Evolutionary conservation across 2,797 vertebrate genomes (phyloP).

Genomic region (Leptatherina wallacei): DNA sequence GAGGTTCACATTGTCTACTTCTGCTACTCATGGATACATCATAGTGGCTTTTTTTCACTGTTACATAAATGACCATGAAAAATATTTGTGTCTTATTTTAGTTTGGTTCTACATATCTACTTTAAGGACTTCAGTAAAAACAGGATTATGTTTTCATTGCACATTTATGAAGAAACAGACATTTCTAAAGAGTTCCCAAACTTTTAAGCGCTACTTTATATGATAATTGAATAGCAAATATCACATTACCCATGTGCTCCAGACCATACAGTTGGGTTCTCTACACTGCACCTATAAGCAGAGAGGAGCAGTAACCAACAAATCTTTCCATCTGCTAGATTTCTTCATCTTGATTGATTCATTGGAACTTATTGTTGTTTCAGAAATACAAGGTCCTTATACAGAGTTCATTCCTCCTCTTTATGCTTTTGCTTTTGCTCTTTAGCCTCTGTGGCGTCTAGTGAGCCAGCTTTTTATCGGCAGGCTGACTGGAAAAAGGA

Average conservation of each 20-base stretch:
- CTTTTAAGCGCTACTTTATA: too few relatives aligned
- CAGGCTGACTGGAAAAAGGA: constrained; percentile 24
- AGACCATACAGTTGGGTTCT: not conserved
- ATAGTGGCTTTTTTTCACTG: too few relatives aligned
- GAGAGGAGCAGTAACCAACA: not conserved
- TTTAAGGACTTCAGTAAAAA: too few relatives aligned
- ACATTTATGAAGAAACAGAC: too few relatives aligned
- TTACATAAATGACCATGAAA: too few relatives aligned
- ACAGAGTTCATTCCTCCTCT: not conserved
- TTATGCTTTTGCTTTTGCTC: not conserved
- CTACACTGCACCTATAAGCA: not conserved
- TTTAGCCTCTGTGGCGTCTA: constrained; percentile 9
- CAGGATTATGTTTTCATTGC: too few relatives aligned
- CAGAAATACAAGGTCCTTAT: not conserved
- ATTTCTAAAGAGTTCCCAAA: too few relatives aligned
- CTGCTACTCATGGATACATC: too few relatives aligned
- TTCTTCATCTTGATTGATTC: not conserved
- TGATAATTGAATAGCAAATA: too few relatives aligned
- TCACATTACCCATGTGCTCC: not conserved
- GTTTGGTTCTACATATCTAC: too few relatives aligned
- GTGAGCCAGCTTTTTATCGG: not conserved
- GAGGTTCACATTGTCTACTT: too few relatives aligned
- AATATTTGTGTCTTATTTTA: too few relatives aligned
- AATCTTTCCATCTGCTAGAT: not conserved
- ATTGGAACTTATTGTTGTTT: not conserved